phyloP scores from a whole-genome alignment of 92 coral and sea anemone species.

The Metridium senile region DNA sequence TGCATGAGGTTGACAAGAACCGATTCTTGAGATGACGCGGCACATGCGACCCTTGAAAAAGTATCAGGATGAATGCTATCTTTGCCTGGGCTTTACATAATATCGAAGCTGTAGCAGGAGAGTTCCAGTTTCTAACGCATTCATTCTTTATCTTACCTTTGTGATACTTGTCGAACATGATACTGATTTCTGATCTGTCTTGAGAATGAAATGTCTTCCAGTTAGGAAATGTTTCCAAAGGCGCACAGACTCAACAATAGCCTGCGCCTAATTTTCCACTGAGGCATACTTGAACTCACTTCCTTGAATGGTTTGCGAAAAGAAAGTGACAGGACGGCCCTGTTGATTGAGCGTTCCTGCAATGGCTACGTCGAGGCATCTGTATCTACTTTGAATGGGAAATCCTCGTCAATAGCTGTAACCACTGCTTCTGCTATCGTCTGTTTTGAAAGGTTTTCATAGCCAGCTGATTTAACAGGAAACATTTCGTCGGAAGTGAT shows the following conservation, averaged over 20 bases:
- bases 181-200: slow-evolving; percentile 56
- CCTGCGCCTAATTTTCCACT: slow-evolving; percentile 47
- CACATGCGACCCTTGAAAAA: slow-evolving; percentile 35
- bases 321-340: slow-evolving; percentile 40
- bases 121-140: slow-evolving; percentile 41
- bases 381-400: slow-evolving; percentile 59
- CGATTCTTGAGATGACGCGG: background rate
- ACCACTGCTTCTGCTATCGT: slow-evolving; percentile 38
- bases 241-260: slow-evolving; percentile 45
- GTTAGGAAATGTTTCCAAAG: slow-evolving; percentile 55
- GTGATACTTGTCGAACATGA: slow-evolving; percentile 48
- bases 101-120: slow-evolving; percentile 37
- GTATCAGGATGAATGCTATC: slow-evolving; percentile 51
- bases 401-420: slow-evolving; percentile 42
- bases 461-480: slow-evolving; percentile 40
- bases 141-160: slow-evolving; percentile 48
- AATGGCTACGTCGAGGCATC: slow-evolving; percentile 52
- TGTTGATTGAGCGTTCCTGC: slow-evolving; percentile 52
- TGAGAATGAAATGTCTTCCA: slow-evolving; percentile 46
- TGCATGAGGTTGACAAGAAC: slow-evolving; percentile 6
- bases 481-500: slow-evolving; percentile 33
- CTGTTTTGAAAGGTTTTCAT: slow-evolving; percentile 45
- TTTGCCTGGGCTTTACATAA: slow-evolving; percentile 41
- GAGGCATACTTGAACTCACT: slow-evolving; percentile 43
- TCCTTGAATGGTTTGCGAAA: slow-evolving; percentile 26